Evolutionary conservation across 1,140 invertebrate genomes (phyloP), one percentile per base, ranked within the genome.

Genomic region (Drosophila repletoides): DNA sequence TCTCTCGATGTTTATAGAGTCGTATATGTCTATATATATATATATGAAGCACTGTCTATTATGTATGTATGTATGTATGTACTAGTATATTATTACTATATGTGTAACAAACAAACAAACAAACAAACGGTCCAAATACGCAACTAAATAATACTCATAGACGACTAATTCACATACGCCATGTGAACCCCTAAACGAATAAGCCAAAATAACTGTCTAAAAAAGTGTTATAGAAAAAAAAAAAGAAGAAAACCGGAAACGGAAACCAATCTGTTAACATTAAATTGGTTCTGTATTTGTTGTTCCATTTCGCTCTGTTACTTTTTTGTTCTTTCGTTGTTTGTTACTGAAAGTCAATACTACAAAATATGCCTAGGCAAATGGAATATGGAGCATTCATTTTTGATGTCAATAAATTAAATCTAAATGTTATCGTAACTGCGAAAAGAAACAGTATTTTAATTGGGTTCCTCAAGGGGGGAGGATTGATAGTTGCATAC

Each of bases 391-490:
- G 58, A 70, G 58, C 63, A 69, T 83, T 51, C 56, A 84, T 80
- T 80, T 80, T 84, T 79, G 71, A 80, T 86, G 80, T 84, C 75
- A 84, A 84, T 84, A 84, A 86, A 84, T 75, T 15, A 56, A 70
- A 52, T 70, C 80, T 84, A 33, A 69, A 84, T 84, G 80, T 84
- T 75, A 83, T 75, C 74, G 77, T 83, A 63, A 56, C 41, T 40
- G 12, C 48, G 36, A 41, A 45, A 1, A 21, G 12, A 51, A 34
- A 56, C 33, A 34, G 5, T 21, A 68, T 12, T 48, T 70, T 60
- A 33, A 69, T 38, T 68, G 12, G 15, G 2, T 24, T 24, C 2
- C 5, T 7, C n/a, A 12, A 9, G 24, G 10, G 1, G 19, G 10
- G 9, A 21, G 21, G 9, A 19, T 1, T 9, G 14, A n/a, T n/a